Evolutionary conservation across 30 jellyfish, hydroid and myxozoan species (phyloP).

Genomic region (Aurelia aurita): DNA sequence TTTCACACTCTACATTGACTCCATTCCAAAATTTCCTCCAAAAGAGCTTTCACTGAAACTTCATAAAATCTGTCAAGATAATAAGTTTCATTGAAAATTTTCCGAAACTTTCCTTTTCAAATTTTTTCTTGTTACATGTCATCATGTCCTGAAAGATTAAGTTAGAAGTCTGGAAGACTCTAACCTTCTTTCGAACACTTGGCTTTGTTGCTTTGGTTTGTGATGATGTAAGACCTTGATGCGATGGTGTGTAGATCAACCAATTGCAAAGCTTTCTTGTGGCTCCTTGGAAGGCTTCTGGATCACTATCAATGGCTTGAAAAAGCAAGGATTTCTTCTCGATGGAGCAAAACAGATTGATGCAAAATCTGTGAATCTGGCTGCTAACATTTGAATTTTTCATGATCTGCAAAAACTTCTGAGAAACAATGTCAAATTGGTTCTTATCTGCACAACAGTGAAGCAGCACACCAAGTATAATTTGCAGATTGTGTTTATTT

Average conservation of each 20-base stretch:
- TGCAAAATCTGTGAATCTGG: constrained; percentile 42
- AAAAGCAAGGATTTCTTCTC: constrained; percentile 32
- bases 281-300: constrained; percentile 39
- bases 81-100: no score
- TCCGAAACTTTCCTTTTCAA: no score
- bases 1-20: no score
- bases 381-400: constrained; percentile 23
- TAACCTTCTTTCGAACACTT: constrained; percentile 23
- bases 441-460: constrained; percentile 38
- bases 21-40: no score
- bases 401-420: constrained; percentile 10
- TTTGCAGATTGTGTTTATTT: constrained; percentile 16
- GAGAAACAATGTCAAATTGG: constrained; percentile 6
- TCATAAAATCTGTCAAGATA: no score
- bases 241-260: constrained; percentile 31
- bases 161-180: neutral
- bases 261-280: constrained; percentile 61
- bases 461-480: constrained; percentile 27
- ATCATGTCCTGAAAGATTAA: neutral
- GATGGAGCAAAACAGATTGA: constrained; percentile 29
- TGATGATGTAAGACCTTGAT: constrained; percentile 5
- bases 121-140: no score
- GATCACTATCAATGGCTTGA: constrained; percentile 22
- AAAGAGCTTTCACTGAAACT: no score
- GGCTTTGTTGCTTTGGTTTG: neutral